These are phyloP conservation scores for Harpalus rubripes DNA, from an alignment of 2,888 invertebrate species.

Conservation along the genomic window DNA sequence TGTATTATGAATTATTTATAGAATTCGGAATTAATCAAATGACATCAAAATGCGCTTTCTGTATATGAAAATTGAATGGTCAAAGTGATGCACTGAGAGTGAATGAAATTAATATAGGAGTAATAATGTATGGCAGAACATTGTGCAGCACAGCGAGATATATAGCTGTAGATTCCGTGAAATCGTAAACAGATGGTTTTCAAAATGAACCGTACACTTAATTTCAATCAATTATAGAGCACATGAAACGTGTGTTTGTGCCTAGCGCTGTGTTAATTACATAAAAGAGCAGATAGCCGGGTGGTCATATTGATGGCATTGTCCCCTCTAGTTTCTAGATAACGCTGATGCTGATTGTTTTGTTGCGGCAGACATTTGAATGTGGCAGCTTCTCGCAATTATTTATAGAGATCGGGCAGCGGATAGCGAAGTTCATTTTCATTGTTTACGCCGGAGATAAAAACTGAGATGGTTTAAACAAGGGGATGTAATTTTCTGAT, in stretches of 20 bases:
- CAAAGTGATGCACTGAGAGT: not conserved
- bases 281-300: slow-evolving; percentile 15
- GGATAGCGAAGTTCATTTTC: slow-evolving; percentile 63
- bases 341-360: slow-evolving; percentile 34
- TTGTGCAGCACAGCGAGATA: too few species aligned
- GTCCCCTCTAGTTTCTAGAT: slow-evolving; percentile 13
- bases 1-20: not conserved
- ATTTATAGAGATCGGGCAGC: slow-evolving; percentile 59
- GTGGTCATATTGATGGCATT: not conserved
- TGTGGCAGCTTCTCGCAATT: slow-evolving; percentile 66
- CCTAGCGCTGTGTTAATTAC: slow-evolving; percentile 7
- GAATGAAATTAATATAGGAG: slow-evolving; percentile 1
- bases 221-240: slow-evolving; percentile 11
- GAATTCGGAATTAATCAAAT: not conserved
- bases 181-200: not conserved
- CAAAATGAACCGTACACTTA: not conserved
- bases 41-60: not conserved
- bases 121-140: not conserved
- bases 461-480: slow-evolving; percentile 58
- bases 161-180: not conserved
- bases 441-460: slow-evolving; percentile 66
- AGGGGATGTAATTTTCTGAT: slow-evolving; percentile 67
- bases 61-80: not conserved
- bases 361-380: slow-evolving; percentile 58
- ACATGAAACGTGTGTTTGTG: not conserved